Conservation (phyloP, 2,797 vertebrate species). For the Neostethus bicornis region DNA sequence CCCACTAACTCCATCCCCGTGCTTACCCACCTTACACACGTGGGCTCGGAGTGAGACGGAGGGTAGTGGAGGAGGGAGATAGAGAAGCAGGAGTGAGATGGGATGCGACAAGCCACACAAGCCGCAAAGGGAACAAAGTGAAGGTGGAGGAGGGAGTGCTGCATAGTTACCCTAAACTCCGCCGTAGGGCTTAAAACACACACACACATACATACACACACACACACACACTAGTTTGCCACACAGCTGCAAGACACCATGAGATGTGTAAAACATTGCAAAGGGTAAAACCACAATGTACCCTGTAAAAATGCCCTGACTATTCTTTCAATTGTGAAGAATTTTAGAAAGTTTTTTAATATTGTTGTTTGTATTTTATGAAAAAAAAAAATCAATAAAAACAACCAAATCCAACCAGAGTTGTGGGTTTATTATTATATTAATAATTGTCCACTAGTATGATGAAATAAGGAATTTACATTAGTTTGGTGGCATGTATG, state of each 20-base stretch:
- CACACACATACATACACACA: constrained; percentile 22
- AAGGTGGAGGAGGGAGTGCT: constrained; percentile 54
- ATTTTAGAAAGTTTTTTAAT: constrained; percentile 16
- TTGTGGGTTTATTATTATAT: constrained; percentile 44
- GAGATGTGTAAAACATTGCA: constrained; percentile 50
- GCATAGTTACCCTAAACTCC: constrained; percentile 73
- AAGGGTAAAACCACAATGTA: constrained; percentile 28
- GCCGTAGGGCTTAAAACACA: constrained; percentile 66
- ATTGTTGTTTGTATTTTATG: constrained; percentile 16
- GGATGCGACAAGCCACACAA: constrained; percentile 81
- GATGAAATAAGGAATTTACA: constrained; percentile 7
- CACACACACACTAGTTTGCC: constrained; percentile 46
- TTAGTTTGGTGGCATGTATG: too few relatives aligned
- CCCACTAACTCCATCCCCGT: constrained; percentile 3
- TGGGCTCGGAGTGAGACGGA: constrained; percentile 37
- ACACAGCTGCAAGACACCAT: constrained; percentile 52
- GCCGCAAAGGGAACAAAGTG: constrained; percentile 68
- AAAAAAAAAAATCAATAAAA: constrained; percentile 48
- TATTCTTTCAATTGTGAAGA: constrained; percentile 6
- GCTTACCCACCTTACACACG: constrained; percentile 34
- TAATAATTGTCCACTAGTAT: constrained; percentile 16
- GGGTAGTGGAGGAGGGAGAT: constrained; percentile 39
- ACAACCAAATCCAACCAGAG: constrained; percentile 4
- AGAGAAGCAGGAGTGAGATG: constrained; percentile 72
- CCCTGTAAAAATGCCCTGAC: constrained; percentile 14